Evolutionary conservation across 2,888 invertebrate species (phyloP), one percentile per base, ranked within the genome.

Genomic region (Linnaemya vulpina): DNA sequence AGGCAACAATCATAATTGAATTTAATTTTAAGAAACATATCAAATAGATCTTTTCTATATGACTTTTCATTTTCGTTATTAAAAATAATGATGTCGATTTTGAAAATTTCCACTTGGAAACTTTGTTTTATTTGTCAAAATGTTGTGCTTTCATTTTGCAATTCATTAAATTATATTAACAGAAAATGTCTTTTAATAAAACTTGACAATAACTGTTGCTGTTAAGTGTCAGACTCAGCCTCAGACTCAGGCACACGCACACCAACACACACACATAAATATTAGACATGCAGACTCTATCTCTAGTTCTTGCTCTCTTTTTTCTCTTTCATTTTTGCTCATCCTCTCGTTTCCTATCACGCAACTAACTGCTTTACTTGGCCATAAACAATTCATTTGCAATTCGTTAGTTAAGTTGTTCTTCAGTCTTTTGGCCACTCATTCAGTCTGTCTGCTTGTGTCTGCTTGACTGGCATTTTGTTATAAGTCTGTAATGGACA

Each of bases 401-500:
- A 71, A 25, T 71, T 58, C 40, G 25, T 60, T 25, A 60, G 58
- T 46, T 73, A 46, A 58, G 60, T 73, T 73, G 71, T 73, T 60
- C 13, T 43, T 60, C 30, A 46, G 43, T 73, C 30, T 11, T 30
- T 73, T 35, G 1, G 20, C 3, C 62, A 25, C 17, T 49, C 22
- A 22, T 22, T 25, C 15, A 2, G 43, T 13, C 38, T 3, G 10
- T 20, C 43, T n/a, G 46, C n/a, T 13, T 46, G 13, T 53, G 49
- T n/a, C 22, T 35, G 49, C 46, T 67, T 58, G 58, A 49, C 15
- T 65, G 55, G 17, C 60, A 38, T 35, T 71, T 53, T 22, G 17
- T 46, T 80, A n/a, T 49, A 55, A 30, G 60, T 60, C 79, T 84
- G 84, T 35, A 67, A 84, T 80, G 80, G 84, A 60, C 84, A 84